A percentile compares a stretch with the other conserved stretches of the same genome.
phyloP scores from a whole-genome alignment of 2,888 invertebrate genomes.

The Rutpela maculata region DNA sequence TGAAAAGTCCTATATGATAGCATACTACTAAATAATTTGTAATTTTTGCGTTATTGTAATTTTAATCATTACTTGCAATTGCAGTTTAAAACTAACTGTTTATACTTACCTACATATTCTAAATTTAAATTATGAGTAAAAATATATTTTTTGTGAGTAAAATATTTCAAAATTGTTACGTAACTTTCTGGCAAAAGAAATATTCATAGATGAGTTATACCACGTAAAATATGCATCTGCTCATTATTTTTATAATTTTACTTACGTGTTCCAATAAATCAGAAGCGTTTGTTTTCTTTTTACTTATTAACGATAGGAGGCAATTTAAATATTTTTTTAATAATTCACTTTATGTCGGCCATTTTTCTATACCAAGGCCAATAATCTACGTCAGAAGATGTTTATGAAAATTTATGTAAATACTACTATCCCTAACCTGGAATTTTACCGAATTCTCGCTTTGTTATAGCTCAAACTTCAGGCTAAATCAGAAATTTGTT shows the following conservation, averaged over 20 bases:
- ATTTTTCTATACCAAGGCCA: too few relatives aligned
- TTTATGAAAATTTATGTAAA: too few relatives aligned
- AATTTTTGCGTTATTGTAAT: too few relatives aligned
- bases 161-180: background rate
- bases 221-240: background rate
- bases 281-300: background rate
- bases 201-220: background rate
- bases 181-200: background rate
- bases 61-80: too few relatives aligned
- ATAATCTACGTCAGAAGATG: too few relatives aligned
- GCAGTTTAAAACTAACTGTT: background rate
- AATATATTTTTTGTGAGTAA: background rate
- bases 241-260: background rate
- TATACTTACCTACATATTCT: background rate
- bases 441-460: too few relatives aligned
- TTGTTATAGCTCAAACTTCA: too few relatives aligned
- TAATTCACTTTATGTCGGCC: too few relatives aligned
- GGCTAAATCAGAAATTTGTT: too few relatives aligned
- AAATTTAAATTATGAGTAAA: background rate
- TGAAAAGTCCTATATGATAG: too few relatives aligned
- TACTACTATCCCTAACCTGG: too few relatives aligned
- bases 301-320: background rate
- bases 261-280: background rate
- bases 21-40: too few relatives aligned
- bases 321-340: background rate